phyloP scores from a whole-genome alignment of 2,797 vertebrate species.

The Gallinago nigripennis region DNA sequence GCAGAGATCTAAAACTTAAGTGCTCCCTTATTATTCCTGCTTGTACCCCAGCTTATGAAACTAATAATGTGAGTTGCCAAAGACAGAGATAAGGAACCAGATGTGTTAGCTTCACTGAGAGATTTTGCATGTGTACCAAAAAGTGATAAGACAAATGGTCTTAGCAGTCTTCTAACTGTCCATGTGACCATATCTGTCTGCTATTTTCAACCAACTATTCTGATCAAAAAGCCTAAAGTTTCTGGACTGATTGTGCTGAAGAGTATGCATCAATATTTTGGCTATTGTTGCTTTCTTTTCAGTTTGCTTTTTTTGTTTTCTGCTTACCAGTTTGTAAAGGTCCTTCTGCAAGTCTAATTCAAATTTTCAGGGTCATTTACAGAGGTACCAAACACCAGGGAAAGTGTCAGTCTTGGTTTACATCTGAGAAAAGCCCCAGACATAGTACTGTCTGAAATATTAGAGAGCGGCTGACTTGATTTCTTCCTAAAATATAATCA shows the following conservation, averaged over 20 bases:
- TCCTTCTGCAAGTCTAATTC: neutral
- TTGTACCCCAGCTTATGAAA: neutral
- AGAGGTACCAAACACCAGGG: neutral
- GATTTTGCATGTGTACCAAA: neutral
- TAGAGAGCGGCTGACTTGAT: neutral
- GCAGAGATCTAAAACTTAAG: neutral
- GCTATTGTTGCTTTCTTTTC: neutral
- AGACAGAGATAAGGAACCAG: neutral
- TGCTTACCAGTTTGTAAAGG: neutral
- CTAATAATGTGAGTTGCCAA: neutral
- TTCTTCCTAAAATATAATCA: neutral
- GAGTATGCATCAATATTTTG: neutral
- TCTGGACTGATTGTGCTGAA: neutral
- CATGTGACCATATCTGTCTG: neutral
- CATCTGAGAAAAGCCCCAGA: neutral
- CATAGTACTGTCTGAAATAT: neutral
- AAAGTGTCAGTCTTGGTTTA: slow-evolving; percentile 6
- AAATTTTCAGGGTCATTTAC: slow-evolving; percentile 13
- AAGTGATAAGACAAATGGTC: neutral
- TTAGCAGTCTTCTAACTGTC: neutral
- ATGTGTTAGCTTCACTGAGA: neutral
- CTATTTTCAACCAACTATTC: neutral
- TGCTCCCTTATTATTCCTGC: neutral
- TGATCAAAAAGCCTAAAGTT: neutral
- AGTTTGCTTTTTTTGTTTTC: neutral